These are phyloP conservation scores for Petrophora chlorosata DNA, from an alignment of 2,888 invertebrate genomes.

Conservation along the genomic window DNA sequence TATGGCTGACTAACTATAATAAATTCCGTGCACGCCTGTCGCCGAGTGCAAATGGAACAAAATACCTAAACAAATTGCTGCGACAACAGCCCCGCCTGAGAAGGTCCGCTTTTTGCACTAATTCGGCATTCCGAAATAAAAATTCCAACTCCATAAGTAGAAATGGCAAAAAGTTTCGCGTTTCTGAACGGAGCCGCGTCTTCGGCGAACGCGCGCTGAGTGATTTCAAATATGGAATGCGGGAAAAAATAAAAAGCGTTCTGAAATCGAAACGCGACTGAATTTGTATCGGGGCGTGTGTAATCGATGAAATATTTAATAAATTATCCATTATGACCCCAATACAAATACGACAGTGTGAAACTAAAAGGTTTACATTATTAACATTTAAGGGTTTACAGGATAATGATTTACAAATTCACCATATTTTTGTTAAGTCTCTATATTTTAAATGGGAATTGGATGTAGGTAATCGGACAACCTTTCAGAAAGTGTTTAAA, in stretches of 20 bases:
- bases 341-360: not conserved
- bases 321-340: conserved; percentile 7
- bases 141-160: conserved; percentile 78
- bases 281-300: conserved; percentile 39
- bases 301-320: conserved; percentile 28
- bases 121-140: conserved; percentile 84
- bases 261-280: conserved; percentile 56
- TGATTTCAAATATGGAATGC: conserved; percentile 54
- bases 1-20: conserved; percentile 58
- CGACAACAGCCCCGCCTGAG: conserved; percentile 56
- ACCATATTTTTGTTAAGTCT: no score
- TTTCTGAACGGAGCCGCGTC: conserved; percentile 47
- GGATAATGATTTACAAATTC: no score
- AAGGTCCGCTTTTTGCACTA: conserved; percentile 79
- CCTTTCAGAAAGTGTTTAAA: no score
- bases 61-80: conserved; percentile 81
- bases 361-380: not conserved
- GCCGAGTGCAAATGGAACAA: conserved; percentile 72
- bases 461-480: no score
- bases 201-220: conserved; percentile 59
- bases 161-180: conserved; percentile 44
- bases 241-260: conserved; percentile 51
- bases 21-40: conserved; percentile 64
- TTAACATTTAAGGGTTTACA: not conserved
- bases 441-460: no score